Evolutionary conservation across 1,140 invertebrate genomes (phyloP).

Genomic region (Pectinophora gossypiella): DNA sequence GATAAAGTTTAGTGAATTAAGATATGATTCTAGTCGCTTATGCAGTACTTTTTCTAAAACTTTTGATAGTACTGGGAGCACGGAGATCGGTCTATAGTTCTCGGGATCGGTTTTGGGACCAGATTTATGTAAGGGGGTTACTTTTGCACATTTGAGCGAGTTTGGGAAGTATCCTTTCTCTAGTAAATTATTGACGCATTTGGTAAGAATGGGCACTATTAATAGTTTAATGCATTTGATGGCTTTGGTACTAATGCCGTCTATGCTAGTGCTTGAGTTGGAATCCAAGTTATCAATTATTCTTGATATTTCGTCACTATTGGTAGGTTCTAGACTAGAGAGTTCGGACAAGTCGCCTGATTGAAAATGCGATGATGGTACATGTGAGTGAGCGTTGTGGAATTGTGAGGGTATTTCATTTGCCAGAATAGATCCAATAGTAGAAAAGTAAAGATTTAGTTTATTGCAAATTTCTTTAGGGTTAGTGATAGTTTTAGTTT

Average conservation of each 20-base stretch:
- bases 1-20: not conserved
- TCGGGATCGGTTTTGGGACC: not conserved
- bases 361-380: not conserved
- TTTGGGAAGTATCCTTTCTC: not conserved
- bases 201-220: not conserved
- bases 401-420: not conserved
- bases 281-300: not conserved
- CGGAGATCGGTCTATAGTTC: not conserved
- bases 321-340: not conserved
- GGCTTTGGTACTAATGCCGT: not conserved
- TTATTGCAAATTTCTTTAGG: not conserved
- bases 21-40: not conserved
- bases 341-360: too few species aligned
- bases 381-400: too few species aligned
- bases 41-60: not conserved
- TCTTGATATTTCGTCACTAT: not conserved
- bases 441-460: not conserved
- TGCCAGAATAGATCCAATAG: not conserved
- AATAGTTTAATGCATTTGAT: not conserved
- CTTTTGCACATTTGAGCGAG: not conserved
- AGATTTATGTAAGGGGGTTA: not conserved
- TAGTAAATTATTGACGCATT: not conserved
- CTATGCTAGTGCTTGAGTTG: not conserved
- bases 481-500: not conserved
- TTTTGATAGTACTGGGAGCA: not conserved